Base-by-base conservation (phyloP, 2,797 vertebrate species). In the Premnoplex brunnescens region DNA sequence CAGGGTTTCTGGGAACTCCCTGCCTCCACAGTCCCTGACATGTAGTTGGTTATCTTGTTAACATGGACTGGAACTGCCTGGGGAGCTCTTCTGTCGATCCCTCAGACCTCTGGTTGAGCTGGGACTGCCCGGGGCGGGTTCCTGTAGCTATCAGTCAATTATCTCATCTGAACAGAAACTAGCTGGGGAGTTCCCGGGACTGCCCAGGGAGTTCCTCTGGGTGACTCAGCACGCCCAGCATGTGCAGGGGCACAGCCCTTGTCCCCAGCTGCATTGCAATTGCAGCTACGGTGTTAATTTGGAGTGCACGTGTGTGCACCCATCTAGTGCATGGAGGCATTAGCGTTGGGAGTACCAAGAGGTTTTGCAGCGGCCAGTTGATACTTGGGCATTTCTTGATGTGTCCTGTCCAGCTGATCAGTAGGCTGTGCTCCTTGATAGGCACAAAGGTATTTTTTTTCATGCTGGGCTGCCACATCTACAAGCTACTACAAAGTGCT, bases 91-190 rank as follows among this genome's bases (percentile, higher is more conserved):
- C n/a, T 52, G 12, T 85, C 0, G 18, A 93, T 85, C 49, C 12
- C 55, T 69, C 48, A 15, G 32, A n/a, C 49, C 63, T 85, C 54
- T 93, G 92, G 84, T 79, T 44, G 63, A 94, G 67, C 59, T 2
- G 26, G 84, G 69, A 56, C 78, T 85, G 93, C 88, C 81, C 0
- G 1, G 59, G 85, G 76, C 11, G 0, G 62, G 91, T 85, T 95
- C 77, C 92, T 36, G 34, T 62, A 64, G 59, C 84, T 87, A 76
- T 88, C 85, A 74, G 58, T 91, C 69, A 54, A 1, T 93, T 88
- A 95, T 97, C 91, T 94, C 94, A 36, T 85, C 89, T 96, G 3
- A 0, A 69, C 96, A 93, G 94, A 97, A 96, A 95, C 94, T 88
- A 7, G 26, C 80, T 90, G 85, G 91, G 96, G 93, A 95, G 93